Evolutionary conservation across 2,797 vertebrate genomes (phyloP).

Genomic region (Lacerta bilineata): DNA sequence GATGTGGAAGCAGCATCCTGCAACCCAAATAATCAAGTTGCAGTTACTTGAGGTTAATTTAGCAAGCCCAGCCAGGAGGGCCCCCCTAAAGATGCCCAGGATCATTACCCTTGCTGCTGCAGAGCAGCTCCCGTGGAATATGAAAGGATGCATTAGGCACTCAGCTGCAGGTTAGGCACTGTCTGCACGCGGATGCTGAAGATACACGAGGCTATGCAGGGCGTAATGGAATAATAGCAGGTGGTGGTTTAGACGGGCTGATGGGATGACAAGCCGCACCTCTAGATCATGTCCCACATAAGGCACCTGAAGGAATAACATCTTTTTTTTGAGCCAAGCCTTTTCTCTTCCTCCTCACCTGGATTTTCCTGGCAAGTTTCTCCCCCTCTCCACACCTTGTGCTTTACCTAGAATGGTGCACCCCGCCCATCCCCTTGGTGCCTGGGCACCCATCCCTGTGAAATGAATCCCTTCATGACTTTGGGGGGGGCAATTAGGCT

Average conservation of each 20-base stretch:
- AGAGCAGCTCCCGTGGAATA: background rate
- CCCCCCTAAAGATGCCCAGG: no score
- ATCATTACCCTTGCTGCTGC: background rate
- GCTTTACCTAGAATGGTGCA: background rate
- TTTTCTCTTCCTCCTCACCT: slow-evolving; percentile 5
- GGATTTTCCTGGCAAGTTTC: background rate
- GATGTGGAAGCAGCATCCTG: background rate
- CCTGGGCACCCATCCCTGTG: background rate
- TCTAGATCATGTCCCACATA: background rate
- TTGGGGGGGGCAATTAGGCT: background rate
- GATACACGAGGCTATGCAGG: no score
- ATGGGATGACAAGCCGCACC: background rate
- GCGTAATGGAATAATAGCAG: background rate
- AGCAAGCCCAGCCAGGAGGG: background rate
- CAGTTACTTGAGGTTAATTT: background rate
- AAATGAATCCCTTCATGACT: background rate
- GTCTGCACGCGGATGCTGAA: background rate
- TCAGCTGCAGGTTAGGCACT: background rate
- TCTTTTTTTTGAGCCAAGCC: background rate
- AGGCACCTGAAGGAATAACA: background rate
- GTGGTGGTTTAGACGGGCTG: background rate
- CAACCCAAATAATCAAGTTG: background rate
- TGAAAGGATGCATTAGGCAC: background rate
- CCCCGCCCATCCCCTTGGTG: background rate
- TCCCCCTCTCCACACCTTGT: background rate